Base-by-base conservation (phyloP, 2,888 invertebrate genomes). In the Drosophila antonietae region DNA sequence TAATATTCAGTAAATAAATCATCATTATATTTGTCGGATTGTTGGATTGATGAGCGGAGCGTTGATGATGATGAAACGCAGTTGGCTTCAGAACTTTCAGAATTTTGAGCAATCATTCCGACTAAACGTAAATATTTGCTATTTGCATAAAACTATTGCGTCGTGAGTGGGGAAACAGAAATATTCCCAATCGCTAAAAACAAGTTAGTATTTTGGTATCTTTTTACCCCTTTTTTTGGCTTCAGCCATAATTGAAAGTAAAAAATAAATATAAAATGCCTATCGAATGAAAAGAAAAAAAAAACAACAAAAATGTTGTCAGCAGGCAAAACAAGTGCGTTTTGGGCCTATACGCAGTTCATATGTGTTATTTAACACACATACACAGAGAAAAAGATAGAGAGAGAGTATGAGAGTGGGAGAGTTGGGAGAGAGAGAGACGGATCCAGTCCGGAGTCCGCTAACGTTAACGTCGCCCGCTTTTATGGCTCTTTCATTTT, bases 1-100 rank as follows among this genome's bases (percentile, higher is more conserved):
- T 75, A 83, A 79, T 81, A 83, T 79, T 79, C 60, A 58, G 74
- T 74, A 80, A 72, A 86, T 88, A 88, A 86, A 83, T 83, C 83
- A 83, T 83, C 77, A 79, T 83, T 70, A 75, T 47, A 49, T 61
- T 46, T 68, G 47, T 46, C 49, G 28, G 59, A 49, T 58, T 51
- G 43, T 39, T 60, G 61, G 59, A 18, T 3, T 44, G 57, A 41
- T 41, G 41, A 2, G 37, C 15, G 8, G 39, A 15, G 28, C 15
- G 55, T 6, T 55, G 43, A 31, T 31, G 33, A 46, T 55, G 66
- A 68, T 68, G 57, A 58, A 68, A 23, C 51, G 33, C 44, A 10
- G 8, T 46, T 37, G 18, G 2, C 10, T 43, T 14, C n/a, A 58
- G 57, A 66, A 74, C 64, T 73, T 67, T 63, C 53, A 23, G 41